Evolutionary conservation across 2,888 invertebrate genomes (phyloP).

Genomic region (Apomyelois bistriatella): DNA sequence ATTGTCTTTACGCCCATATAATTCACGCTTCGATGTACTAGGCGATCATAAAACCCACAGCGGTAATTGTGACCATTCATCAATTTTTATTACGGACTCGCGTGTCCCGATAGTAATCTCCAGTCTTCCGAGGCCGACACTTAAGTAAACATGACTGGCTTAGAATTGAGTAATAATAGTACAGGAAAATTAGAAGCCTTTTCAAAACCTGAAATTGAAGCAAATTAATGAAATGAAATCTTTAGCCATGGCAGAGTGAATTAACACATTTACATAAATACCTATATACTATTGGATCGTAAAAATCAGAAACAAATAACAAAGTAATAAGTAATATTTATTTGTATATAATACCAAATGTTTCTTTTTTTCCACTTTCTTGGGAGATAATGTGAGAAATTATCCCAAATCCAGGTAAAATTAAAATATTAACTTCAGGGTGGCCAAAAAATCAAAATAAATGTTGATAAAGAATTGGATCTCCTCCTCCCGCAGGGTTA

Average conservation of each 20-base stretch:
- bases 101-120: slow-evolving; percentile 38
- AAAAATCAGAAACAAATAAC: too few relatives aligned
- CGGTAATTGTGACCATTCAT: slow-evolving; percentile 45
- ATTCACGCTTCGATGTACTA: slow-evolving; percentile 30
- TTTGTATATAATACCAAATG: too few relatives aligned
- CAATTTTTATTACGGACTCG: slow-evolving; percentile 56
- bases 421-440: slow-evolving; percentile 92
- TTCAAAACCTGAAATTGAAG: too few relatives aligned
- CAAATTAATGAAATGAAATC: too few relatives aligned
- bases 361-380: slow-evolving; percentile 87
- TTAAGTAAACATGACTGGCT: slow-evolving; percentile 21
- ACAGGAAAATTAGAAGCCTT: neutral
- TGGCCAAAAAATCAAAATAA: slow-evolving; percentile 94
- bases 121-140: slow-evolving; percentile 16
- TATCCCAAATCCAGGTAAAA: slow-evolving; percentile 90
- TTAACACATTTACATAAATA: too few relatives aligned
- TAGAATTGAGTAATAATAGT: slow-evolving; percentile 27
- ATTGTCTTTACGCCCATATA: slow-evolving; percentile 16
- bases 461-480: slow-evolving; percentile 90
- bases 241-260: too few relatives aligned
- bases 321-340: too few relatives aligned
- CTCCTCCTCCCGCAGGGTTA: slow-evolving; percentile 89
- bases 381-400: slow-evolving; percentile 88
- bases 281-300: too few relatives aligned
- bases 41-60: slow-evolving; percentile 27